Base-by-base conservation (phyloP, 2,113 vertebrate genomes). In the Stercorarius parasiticus region DNA sequence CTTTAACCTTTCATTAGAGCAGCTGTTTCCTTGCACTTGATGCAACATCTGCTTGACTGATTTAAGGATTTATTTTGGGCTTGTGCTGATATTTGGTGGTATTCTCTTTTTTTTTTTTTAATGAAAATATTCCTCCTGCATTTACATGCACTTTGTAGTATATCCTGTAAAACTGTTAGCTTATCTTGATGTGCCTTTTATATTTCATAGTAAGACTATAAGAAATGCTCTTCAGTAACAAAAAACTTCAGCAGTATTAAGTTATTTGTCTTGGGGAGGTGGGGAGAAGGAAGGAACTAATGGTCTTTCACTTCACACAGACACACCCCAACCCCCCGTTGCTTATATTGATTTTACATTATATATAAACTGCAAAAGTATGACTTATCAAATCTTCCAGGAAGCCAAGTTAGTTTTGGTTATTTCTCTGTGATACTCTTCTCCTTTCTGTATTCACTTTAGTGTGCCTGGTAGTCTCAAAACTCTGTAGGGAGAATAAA, bases 51-150 rank as follows among this genome's bases (percentile, higher is more conserved):
- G 62, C 47, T 94, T 95, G 72, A 79, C 58, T 95, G 85, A 83
- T 86, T 96, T 93, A 76, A 96, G 82, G 82, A 62, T 96, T 90
- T 40, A 93, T 81, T 96, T 96, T 86, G 81, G 52, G 50, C 36
- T 73, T 86, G 72, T 89, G 86, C 45, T 72, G 71, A 23, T 84
- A 87, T 59, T 29, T 25, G 38, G 27, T 26, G 10, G 13, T 36
- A 45, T 7, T 56, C 16, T 62, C 70, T 32, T 42, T 34, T 43
- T 49, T 52, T 62, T 47, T 3, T 70, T 55, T 6, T 7, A 79
- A 86, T 50, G 2, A 59, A 93, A 84, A 59, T 71, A 82, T 29
- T 82, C 15, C 8, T 79, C 2, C 23, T 62, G 38, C 1, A 2
- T 71, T 91, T 87, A 40, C 5, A 52, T n/a, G 25, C 79, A 25